Evolutionary conservation across 2,113 vertebrate genomes (phyloP).

Genomic region (Gopherus flavomarginatus): DNA sequence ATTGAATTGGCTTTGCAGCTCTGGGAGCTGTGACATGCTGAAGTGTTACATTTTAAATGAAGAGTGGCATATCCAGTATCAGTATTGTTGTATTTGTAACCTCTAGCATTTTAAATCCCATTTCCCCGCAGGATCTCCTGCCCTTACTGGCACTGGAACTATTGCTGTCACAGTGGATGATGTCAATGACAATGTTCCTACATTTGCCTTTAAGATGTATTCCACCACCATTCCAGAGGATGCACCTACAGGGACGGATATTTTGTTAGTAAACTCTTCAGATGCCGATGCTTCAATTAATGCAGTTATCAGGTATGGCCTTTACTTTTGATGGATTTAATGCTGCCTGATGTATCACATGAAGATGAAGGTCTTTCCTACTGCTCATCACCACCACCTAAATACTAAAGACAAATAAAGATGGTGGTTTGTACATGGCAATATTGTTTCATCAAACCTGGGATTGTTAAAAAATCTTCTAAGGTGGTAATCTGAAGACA

Average conservation of each 20-base stretch:
- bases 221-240: slow-evolving; percentile 90
- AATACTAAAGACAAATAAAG: not conserved
- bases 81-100: slow-evolving; percentile 54
- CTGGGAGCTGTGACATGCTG: slow-evolving; percentile 40
- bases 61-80: slow-evolving; percentile 36
- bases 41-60: slow-evolving; percentile 24
- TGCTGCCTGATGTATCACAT: not conserved
- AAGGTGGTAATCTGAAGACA: not conserved
- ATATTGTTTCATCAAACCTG: not conserved
- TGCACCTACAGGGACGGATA: slow-evolving; percentile 91
- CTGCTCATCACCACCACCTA: not conserved
- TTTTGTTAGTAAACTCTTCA: slow-evolving; percentile 91
- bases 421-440: not conserved
- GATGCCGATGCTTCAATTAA: slow-evolving; percentile 91
- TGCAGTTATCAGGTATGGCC: slow-evolving; percentile 90
- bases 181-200: slow-evolving; percentile 92
- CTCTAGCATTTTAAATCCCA: slow-evolving; percentile 43
- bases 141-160: slow-evolving; percentile 93
- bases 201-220: slow-evolving; percentile 86
- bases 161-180: slow-evolving; percentile 91
- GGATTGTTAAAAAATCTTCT: not conserved
- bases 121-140: slow-evolving; percentile 84
- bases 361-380: not conserved
- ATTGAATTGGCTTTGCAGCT: slow-evolving; percentile 20
- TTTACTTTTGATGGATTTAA: not conserved